Base-by-base conservation (phyloP, 2,113 vertebrate species). In the Zapus hudsonius region DNA sequence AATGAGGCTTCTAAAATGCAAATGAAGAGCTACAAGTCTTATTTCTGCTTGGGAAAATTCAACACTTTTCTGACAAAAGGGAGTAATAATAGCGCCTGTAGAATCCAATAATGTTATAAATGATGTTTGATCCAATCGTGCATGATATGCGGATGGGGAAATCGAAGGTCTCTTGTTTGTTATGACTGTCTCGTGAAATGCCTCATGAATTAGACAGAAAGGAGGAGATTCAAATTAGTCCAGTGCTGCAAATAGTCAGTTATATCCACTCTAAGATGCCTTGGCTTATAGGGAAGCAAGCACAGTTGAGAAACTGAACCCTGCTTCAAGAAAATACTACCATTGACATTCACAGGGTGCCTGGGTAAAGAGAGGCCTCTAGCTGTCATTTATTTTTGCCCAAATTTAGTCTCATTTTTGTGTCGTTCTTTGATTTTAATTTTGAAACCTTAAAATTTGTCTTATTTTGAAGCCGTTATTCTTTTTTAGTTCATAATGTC, bases 1-100 rank as follows among this genome's bases (percentile, higher is more conserved):
- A 97, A 94, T 89, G 73, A 96, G 33, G 23, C 80, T 70, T 97
- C 92, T 96, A 88, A 96, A 97, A 97, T 94, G 90, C 81, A 94
- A 97, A 96, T 90, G 73, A 94, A 92, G 94, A 98, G 61, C 76
- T 96, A 88, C 44, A 94, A 95, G 91, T 94, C 64, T 94, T 38
- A 67, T 97, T 97, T 96, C 1, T 20, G 96, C 84, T 96, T 0
- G 0, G 92, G 44, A 97, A 97, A 95, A 95, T 86, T 93, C 86
- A 96, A 93, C 96, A 20, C 2, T 94, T 47, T 89, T 96, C 88
- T 96, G 85, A 96, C 72, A 96, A 94, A 94, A 91, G 96, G 83
- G 86, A 92, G 16, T 89, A 94, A 83, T 96, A 96, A 87, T 84
- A 96, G 89, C 52, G 96, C 80, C 83, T 87, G 31, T 83, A 87